phyloP scores from a whole-genome alignment of 92 coral and sea anemone genomes.

The Porites rus region DNA sequence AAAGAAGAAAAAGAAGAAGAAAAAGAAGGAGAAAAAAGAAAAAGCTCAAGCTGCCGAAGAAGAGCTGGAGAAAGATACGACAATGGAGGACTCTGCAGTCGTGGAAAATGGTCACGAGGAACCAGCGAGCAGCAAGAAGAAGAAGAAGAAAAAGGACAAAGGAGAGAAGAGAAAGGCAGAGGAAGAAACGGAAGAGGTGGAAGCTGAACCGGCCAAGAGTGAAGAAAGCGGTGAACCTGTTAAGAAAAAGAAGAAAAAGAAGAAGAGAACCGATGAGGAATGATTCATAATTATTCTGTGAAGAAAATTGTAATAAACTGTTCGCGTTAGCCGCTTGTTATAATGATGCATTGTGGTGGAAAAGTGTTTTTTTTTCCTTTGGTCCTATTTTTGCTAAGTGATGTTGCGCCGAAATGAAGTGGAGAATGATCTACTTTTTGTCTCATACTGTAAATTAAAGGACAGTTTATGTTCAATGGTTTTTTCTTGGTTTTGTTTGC shows the following conservation, averaged over 20 bases:
- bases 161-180: conserved; percentile 58
- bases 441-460: not conserved
- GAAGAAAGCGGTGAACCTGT: conserved; percentile 55
- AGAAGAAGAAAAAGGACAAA: conserved; percentile 70
- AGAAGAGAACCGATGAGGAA: conserved; percentile 64
- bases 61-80: conserved; percentile 67
- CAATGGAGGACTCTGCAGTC: conserved; percentile 37
- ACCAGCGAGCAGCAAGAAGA: conserved; percentile 39
- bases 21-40: conserved; percentile 76
- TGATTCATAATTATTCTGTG: not conserved
- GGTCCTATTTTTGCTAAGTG: not conserved
- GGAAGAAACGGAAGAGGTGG: conserved; percentile 62
- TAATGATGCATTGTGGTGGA: not conserved
- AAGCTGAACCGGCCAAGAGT: conserved; percentile 36
- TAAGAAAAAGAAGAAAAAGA: conserved; percentile 90
- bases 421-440: not conserved
- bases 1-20: conserved; percentile 93
- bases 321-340: not conserved
- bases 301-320: too few species aligned
- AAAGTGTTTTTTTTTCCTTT: not conserved
- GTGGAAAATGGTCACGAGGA: conserved; percentile 51
- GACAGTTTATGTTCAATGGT: not conserved
- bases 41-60: conserved; percentile 48
- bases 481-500: not conserved
- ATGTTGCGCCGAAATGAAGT: not conserved